phyloP scores from a whole-genome alignment of 2,797 vertebrate species.

The Menidia menidia region DNA sequence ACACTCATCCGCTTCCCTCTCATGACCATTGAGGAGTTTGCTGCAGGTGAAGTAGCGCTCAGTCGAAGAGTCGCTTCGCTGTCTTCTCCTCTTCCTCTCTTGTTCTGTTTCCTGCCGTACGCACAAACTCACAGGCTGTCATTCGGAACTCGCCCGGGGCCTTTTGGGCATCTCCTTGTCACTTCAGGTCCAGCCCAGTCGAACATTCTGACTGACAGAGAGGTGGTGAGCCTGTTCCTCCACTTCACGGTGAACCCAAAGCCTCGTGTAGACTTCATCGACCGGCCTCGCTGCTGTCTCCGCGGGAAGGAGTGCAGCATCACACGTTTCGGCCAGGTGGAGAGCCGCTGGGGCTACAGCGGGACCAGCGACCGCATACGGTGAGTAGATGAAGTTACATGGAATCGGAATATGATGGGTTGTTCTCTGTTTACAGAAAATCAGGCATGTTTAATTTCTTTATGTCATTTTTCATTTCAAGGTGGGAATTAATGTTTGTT shows the following conservation, averaged over 20 bases:
- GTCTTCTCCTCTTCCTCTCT: not conserved
- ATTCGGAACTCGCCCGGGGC: conserved; percentile 10
- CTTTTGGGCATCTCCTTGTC: not conserved
- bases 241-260: conserved; percentile 99
- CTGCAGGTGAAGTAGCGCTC: conserved; percentile 87
- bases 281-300: conserved; percentile 95
- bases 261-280: conserved; percentile 95
- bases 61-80: not conserved
- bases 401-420: too few relatives aligned
- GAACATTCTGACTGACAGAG: conserved; percentile 90
- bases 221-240: conserved; percentile 97
- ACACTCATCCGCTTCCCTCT: conserved; percentile 97
- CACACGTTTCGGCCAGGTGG: conserved; percentile 95
- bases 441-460: too few relatives aligned
- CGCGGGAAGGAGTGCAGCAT: conserved; percentile 97
- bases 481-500: too few relatives aligned
- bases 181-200: conserved; percentile 85
- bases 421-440: too few relatives aligned
- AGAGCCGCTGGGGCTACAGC: conserved; percentile 98
- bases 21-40: conserved; percentile 99
- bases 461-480: too few relatives aligned
- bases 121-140: not conserved
- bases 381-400: conserved; percentile 66
- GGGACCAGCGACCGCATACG: conserved; percentile 96
- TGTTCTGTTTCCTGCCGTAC: not conserved